Evolutionary conservation across 2,888 invertebrate species (phyloP), one percentile per base, ranked within the genome.

Genomic region (Dynastes tityus): DNA sequence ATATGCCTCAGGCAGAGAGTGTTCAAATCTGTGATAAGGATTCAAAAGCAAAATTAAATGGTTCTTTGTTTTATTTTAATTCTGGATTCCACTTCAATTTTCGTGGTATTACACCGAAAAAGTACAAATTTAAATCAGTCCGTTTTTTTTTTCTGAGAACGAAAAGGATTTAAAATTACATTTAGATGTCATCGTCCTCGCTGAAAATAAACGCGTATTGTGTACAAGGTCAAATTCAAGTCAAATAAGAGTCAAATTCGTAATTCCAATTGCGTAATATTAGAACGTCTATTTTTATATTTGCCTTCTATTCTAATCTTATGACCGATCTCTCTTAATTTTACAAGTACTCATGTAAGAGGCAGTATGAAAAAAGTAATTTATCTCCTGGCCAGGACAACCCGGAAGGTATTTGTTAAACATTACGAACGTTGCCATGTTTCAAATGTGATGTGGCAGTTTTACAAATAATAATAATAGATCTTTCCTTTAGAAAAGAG

Each of bases 401-500:
- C 61, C 73, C 63, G 73, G 73, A 74, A 74, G 73, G 40, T 67
- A 68, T 49, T 27, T 68, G 49, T 65, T 65, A 40, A n/a, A 68
- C 11, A 73, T 29, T 37, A 55, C 40, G 40, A 40, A 73, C 40
- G 40, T 74, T 27, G 22, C 37, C 63, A 51, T 63, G 27, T 49
- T 22, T 73, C 58, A 58, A 58, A 58, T 73, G 73, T 29, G 49
- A 71, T n/a, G 55, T 71, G 58, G 71, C 71, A 71, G 6, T 40
- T 37, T 71, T 71, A 53, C 70, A 55, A 58, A 32, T 49, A 61
- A 40, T 71, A 73, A 73, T 74, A 61, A 74, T 74, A 74, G 73
- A 74, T 74, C 61, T 55, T 13, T 22, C n/a, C 16, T 22, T 68
- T 49, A 9, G 27, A 63, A 74, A 67, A 73, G 45, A 74, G 63